Base-by-base conservation (phyloP, 1,140 invertebrate species). In the Pseudomyrmex concolor region DNA sequence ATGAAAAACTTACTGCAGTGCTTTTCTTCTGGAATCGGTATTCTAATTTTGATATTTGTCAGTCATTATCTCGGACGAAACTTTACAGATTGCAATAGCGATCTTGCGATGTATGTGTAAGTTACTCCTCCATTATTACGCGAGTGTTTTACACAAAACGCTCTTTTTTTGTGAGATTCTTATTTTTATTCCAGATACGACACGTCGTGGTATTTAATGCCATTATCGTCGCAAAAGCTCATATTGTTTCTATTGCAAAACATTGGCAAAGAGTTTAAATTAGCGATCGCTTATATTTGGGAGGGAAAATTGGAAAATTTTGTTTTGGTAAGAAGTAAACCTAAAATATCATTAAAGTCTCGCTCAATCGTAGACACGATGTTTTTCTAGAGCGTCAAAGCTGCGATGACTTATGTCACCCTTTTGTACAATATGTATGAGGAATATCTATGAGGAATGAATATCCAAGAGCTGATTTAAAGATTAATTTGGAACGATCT, bases 201-300 rank as follows among this genome's bases (percentile, higher is more conserved):
- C 25, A 57, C 50, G 15, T 51, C 88, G n/a, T 90, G 84, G 85
- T 84, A 88, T 13, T 68, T 73, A 22, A 59, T 85, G 48, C 63
- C 87, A 5, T 1, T 83, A 12, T 22, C 67, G 1, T 50, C 59
- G 7, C 80, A 86, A 74, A 87, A 87, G 66, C 43, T 90, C 5
- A 54, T 89, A 17, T 55, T 86, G 34, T 62, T 85, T n/a, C 62
- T 90, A 17, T 77, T 90, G 70, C 34, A 59, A 19, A 83, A 57
- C 73, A 66, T 68, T 57, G 9, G 22, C 1, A 82, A 63, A 60
- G 54, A 76, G 0, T 84, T 71, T n/a, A 13, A 9, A 55, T 34
- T 83, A 0, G 72, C 50, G 0, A 66, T 83, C 0, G 86, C 70
- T 1, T 73, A 57, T 45, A 7, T 86, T 43, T 81, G 66, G 55